Base-by-base conservation (phyloP, 2,797 vertebrate species). In the Vireo griseus region DNA sequence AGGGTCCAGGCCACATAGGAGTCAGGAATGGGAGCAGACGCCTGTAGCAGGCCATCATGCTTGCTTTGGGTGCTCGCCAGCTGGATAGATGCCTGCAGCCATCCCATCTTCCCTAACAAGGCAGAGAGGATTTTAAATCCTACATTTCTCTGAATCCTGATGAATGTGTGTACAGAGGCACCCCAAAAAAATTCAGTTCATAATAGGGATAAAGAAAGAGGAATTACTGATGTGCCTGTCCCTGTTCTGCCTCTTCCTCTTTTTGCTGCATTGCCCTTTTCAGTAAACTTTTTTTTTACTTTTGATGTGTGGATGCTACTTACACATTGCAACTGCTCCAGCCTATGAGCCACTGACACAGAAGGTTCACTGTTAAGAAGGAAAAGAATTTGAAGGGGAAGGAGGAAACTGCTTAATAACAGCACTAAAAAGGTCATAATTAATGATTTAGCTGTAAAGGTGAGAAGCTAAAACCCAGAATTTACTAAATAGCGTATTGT, bases 401-500 rank as follows among this genome's bases (percentile, higher is more conserved):
- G 31, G 24, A 48, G 87, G 40, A 21, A 62, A 52, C 51, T 63
- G 58, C 44, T 80, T 83, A 90, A 86, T 82, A 83, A 85, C 28
- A 80, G 47, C 45, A 78, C 72, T 95, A 90, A 91, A 92, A 90
- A 76, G 26, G 39, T 88, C 48, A 31, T 92, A 93, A 97, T 94
- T 87, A 94, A 96, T 51, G 78, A 80, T 94, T 86, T 77, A 78
- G 55, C 63, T 87, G 47, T 67, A 51, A 55, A 95, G 72, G 86
- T 75, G 87, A 95, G 74, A 95, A 54, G 67, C 65, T 81, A 71
- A 87, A 91, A 51, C 17, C 62, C 31, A 47, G 35, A 82, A 35
- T 75, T 45, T 69, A 54, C 92, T 97, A 95, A 97, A 96, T 80
- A 95, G 94, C 51, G 71, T 55, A 93, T 96, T 96, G 92, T 97